Conservation (phyloP, 2,888 invertebrate genomes). For the Eretmocerus hayati region DNA sequence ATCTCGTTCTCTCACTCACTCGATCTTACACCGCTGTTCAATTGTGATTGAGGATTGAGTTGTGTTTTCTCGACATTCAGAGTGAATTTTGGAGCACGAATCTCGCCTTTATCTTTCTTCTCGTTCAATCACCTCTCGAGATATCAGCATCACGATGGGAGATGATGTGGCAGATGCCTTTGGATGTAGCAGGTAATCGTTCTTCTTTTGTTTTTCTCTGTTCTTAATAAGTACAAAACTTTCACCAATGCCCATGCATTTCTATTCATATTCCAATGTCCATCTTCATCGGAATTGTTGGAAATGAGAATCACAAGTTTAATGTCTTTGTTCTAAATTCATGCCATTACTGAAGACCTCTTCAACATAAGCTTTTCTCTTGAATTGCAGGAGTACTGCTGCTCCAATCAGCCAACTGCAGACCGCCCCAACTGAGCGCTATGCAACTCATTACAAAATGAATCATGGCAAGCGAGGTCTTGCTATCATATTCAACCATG, state of each 20-base stretch:
- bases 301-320: no score
- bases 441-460: conserved; percentile 80
- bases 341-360: no score
- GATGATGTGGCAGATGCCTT: conserved; percentile 38
- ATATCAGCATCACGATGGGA: conserved; percentile 13
- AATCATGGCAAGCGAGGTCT: conserved; percentile 71
- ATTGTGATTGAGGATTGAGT: no score
- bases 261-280: no score
- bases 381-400: conserved; percentile 29
- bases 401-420: conserved; percentile 30
- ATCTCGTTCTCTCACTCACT: neutral
- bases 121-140: conserved; percentile 1
- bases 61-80: no score
- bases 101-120: conserved; percentile 2
- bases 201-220: neutral
- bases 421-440: conserved; percentile 50
- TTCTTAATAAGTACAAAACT: neutral
- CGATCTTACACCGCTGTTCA: no score
- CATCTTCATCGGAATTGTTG: no score
- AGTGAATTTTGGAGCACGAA: neutral
- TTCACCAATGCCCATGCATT: no score
- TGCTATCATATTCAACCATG: conserved; percentile 88
- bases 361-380: no score
- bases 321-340: no score
- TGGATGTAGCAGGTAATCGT: conserved; percentile 38